Evolutionary conservation across 2,113 vertebrate species (phyloP).

Genomic region (Oncorhynchus kisutch): DNA sequence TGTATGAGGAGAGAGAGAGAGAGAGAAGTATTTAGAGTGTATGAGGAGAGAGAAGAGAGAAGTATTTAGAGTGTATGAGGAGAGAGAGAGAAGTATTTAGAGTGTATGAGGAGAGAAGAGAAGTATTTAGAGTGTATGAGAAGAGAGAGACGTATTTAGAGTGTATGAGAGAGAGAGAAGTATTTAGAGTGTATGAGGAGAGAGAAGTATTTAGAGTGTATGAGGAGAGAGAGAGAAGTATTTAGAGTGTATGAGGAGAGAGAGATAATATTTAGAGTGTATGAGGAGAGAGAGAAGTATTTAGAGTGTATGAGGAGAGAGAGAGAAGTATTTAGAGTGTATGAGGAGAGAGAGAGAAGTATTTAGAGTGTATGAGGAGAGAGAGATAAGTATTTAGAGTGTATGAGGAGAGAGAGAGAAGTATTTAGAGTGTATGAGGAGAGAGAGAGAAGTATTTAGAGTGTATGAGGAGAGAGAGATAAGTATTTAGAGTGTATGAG

Average conservation of each 20-base stretch:
- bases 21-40: neutral
- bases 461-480: neutral
- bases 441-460: neutral
- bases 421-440: neutral
- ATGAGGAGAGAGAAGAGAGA: neutral
- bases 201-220: neutral
- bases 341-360: neutral
- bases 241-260: neutral
- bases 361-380: neutral
- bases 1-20: slow-evolving; percentile 11
- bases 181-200: neutral
- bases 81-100: too few species aligned
- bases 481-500: too few species aligned
- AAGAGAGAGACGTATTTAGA: slow-evolving; percentile 2
- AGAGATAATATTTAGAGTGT: neutral
- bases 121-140: too few species aligned
- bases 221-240: too few species aligned
- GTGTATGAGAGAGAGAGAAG: neutral
- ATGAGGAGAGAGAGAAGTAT: slow-evolving; percentile 1
- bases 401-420: neutral
- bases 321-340: too few species aligned
- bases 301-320: too few species aligned
- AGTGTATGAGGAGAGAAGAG: slow-evolving; percentile 5
- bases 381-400: neutral
- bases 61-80: too few species aligned